These are phyloP conservation scores for Dysmachus trigonus DNA, from an alignment of 2,888 invertebrate genomes.

Conservation along the genomic window DNA sequence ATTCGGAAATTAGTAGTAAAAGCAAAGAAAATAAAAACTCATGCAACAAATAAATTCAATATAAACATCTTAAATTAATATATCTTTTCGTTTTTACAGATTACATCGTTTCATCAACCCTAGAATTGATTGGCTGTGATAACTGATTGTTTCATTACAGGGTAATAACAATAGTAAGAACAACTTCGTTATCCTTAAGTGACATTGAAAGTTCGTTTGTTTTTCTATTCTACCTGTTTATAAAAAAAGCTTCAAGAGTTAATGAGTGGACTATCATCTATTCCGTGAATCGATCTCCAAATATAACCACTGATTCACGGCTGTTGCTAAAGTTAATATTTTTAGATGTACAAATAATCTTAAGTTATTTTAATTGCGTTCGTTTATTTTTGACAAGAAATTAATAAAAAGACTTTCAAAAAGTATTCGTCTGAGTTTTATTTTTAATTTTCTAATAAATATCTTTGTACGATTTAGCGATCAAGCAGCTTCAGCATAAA, in stretches of 20 bases:
- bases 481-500: neutral
- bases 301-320: constrained; percentile 32
- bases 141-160: constrained; percentile 34
- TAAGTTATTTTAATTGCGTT: constrained; percentile 11
- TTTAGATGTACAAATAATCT: neutral
- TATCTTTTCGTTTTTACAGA: constrained; percentile 19
- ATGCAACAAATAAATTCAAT: constrained; percentile 50
- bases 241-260: neutral
- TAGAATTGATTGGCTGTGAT: neutral
- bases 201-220: constrained; percentile 7
- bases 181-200: neutral
- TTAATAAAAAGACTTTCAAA: neutral
- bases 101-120: neutral
- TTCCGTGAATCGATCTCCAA: neutral
- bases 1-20: constrained; percentile 25
- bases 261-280: neutral
- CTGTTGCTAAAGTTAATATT: constrained; percentile 13
- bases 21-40: constrained; percentile 48
- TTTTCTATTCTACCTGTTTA: neutral
- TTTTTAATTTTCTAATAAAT: constrained; percentile 14
- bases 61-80: constrained; percentile 25
- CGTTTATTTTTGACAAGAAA: constrained; percentile 14
- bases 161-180: neutral
- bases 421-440: neutral
- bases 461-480: neutral